These are phyloP conservation scores for Probosciger aterrimus DNA, from an alignment of 2,113 vertebrate genomes.

Conservation along the genomic window DNA sequence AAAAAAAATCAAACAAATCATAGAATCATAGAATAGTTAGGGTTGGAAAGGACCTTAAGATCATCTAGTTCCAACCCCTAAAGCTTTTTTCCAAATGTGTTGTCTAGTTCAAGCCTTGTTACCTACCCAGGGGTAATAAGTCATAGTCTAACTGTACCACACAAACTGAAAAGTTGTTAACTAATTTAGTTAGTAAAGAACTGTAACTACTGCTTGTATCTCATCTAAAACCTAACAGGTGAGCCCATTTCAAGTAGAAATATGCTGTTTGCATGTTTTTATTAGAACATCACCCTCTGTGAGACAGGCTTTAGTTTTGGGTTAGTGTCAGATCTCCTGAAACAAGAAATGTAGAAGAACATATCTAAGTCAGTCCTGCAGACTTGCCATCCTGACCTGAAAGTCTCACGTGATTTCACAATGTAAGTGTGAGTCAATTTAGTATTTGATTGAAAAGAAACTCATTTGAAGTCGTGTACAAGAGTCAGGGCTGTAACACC, in stretches of 20 bases:
- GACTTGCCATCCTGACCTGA: background rate
- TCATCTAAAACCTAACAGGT: background rate
- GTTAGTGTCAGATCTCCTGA: background rate
- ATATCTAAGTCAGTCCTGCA: background rate
- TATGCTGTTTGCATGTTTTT: background rate
- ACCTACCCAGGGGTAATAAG: background rate
- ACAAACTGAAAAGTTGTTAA: background rate
- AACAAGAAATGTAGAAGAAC: background rate
- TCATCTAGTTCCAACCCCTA: no score
- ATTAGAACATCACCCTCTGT: background rate
- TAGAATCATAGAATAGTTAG: no score
- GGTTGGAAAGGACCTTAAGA: no score
- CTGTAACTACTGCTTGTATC: background rate
- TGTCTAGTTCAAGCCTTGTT: background rate
- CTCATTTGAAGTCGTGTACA: background rate
- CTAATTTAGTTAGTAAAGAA: background rate
- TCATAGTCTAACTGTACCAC: background rate
- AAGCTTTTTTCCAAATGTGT: background rate
- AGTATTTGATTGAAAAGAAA: background rate
- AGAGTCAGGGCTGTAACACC: background rate
- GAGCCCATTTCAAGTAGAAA: background rate
- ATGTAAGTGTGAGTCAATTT: background rate
- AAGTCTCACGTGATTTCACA: background rate
- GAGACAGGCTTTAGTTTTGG: background rate
- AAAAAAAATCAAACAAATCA: background rate